phyloP scores from a whole-genome alignment of 1,140 invertebrate species.

The Pachypeltis micranthus region DNA sequence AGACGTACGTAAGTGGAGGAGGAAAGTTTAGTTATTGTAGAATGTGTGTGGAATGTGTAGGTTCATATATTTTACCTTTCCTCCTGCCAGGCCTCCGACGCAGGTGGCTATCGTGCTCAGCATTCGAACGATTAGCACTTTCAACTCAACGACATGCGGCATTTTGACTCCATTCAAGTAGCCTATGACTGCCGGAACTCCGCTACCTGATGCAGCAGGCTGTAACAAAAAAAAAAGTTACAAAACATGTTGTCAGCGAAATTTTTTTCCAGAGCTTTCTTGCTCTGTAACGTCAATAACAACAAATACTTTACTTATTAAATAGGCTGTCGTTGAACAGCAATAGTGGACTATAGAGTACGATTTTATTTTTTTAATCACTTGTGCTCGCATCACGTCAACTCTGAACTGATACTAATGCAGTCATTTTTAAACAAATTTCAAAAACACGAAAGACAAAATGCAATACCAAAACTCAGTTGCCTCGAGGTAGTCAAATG shows the following conservation, averaged over 20 bases:
- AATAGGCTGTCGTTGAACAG: too few relatives aligned
- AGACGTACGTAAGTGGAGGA: neutral
- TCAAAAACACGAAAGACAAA: too few relatives aligned
- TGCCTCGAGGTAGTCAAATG: too few relatives aligned
- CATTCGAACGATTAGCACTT: constrained; percentile 83
- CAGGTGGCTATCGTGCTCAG: constrained; percentile 88
- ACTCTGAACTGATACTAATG: too few relatives aligned
- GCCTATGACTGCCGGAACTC: constrained; percentile 97
- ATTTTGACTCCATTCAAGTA: constrained; percentile 97
- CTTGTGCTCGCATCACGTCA: too few relatives aligned
- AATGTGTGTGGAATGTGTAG: neutral
- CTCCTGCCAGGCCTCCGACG: constrained; percentile 87
- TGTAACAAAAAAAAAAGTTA: constrained; percentile 33
- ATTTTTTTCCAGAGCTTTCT: too few relatives aligned
- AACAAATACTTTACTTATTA: too few relatives aligned
- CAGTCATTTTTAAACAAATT: too few relatives aligned
- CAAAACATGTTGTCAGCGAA: neutral
- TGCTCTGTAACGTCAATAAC: constrained; percentile 20
- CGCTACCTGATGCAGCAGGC: constrained; percentile 92
- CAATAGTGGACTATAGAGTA: too few relatives aligned
- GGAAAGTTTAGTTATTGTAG: neutral
- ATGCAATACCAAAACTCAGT: too few relatives aligned
- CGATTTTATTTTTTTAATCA: too few relatives aligned
- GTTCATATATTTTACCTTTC: constrained; percentile 61
- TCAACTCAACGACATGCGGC: constrained; percentile 80